Percentiles rank a stretch among this genome's conserved stretches.
These are phyloP conservation scores for Tetragonula clypearis DNA, from an alignment of 1,140 invertebrate genomes.

Conservation along the genomic window DNA sequence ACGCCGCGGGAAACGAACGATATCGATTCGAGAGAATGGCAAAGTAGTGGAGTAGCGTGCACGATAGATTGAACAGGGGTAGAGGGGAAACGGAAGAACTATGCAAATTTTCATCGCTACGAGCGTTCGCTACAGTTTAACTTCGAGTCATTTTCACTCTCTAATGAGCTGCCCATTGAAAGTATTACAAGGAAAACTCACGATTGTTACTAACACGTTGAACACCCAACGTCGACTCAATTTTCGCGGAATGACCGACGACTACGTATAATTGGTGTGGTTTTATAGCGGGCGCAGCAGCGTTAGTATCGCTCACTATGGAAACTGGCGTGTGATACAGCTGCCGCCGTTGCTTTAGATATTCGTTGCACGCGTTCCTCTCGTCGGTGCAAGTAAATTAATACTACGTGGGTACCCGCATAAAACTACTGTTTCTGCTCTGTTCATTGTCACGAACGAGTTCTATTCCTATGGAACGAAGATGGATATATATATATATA, in stretches of 20 bases:
- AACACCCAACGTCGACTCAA: no score
- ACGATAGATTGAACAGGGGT: not conserved
- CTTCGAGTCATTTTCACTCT: not conserved
- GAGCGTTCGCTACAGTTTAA: not conserved
- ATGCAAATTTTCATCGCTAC: slow-evolving; percentile 25
- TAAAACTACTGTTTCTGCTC: not conserved
- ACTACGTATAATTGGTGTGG: not conserved
- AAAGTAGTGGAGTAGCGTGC: not conserved
- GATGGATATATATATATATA: not conserved
- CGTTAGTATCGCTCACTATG: not conserved
- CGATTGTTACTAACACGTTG: slow-evolving; percentile 28
- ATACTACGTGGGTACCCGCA: not conserved
- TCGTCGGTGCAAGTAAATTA: not conserved
- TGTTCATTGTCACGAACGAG: not conserved
- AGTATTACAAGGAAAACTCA: not conserved
- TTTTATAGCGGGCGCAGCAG: not conserved
- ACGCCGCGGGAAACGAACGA: not conserved
- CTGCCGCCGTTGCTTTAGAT: no score
- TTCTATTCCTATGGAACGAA: not conserved
- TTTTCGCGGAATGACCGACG: not conserved
- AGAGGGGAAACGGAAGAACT: not conserved
- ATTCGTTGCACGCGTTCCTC: not conserved
- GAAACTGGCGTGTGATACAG: no score
- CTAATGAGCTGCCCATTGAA: not conserved
- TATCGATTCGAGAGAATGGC: slow-evolving; percentile 2